Evolutionary conservation across 2,888 invertebrate genomes (phyloP).

Genomic region (Cryptus viduatorius): DNA sequence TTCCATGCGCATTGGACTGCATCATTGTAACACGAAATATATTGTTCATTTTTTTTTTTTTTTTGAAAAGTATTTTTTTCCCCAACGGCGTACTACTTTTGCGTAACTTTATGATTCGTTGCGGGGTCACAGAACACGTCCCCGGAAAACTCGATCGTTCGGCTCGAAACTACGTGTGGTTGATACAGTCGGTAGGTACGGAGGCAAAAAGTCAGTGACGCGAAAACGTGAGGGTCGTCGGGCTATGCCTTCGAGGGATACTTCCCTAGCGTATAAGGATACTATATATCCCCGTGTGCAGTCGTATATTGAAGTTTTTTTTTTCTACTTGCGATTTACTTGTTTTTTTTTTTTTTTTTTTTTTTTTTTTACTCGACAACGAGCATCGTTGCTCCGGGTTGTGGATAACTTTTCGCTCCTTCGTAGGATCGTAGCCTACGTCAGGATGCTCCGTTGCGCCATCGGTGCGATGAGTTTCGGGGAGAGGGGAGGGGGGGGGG

Average conservation of each 20-base stretch:
- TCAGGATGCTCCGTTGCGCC: conserved; percentile 53
- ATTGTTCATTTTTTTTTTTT: no score
- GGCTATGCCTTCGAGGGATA: conserved; percentile 61
- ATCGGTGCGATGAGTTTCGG: conserved; percentile 51
- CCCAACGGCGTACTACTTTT: not conserved
- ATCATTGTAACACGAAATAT: no score
- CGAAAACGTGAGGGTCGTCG: conserved; percentile 54
- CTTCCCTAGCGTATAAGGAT: conserved; percentile 54
- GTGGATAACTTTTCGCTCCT: conserved; percentile 61
- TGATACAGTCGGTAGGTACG: conserved; percentile 3
- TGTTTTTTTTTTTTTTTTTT: conserved; percentile 35
- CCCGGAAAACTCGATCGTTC: conserved; percentile 20
- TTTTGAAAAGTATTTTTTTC: not conserved
- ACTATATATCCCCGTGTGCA: conserved; percentile 31
- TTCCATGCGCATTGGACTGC: no score
- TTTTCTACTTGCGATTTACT: conserved; percentile 20
- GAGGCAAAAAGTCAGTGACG: conserved; percentile 43
- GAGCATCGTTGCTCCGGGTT: conserved; percentile 33
- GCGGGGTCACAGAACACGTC: conserved; percentile 1
- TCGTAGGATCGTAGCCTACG: conserved; percentile 23
- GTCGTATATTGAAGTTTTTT: not conserved
- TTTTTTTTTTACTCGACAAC: conserved; percentile 35
- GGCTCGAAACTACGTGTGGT: conserved; percentile 5
- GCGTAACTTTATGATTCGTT: conserved; percentile 17
- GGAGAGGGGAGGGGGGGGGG: not conserved